Base-by-base conservation (phyloP, 2,797 vertebrate genomes). In the Emys orbicularis region DNA sequence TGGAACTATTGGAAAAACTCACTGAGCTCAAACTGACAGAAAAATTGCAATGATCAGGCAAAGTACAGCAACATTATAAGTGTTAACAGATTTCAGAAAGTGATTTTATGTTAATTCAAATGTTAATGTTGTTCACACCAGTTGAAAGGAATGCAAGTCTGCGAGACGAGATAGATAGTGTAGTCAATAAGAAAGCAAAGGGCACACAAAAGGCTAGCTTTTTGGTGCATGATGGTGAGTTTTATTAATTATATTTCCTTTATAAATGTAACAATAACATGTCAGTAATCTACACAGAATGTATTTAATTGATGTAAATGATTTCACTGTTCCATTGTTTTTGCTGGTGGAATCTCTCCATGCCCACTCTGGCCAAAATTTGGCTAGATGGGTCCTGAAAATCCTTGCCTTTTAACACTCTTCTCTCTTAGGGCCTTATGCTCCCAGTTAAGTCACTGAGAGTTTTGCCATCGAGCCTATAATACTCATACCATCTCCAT, bases 191-290 rank as follows among this genome's bases (percentile, higher is more conserved):
- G 81, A 90, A 87, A 77, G 90, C 79, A 5, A 1, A 13, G 59
- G 88, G 74, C 91, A 95, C 94, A 95, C 95, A 95, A 96, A 97
- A 93, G 93, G 93, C 72, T 1, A 41, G 90, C 91, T 94, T 95
- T 49, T 86, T 4, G 86, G 29, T 84, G 91, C 59, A 61, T 34
- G 81, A 18, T 80, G 84, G 81, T 21, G 53, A 72, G 61, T 56
- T 94, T 96, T 94, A 97, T 94, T 97, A 95, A 97, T 97, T 96
- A 84, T 83, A 92, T 96, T 96, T 97, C 95, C 85, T 94, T 97
- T 23, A 80, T 92, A 93, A 84, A 87, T 81, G 25, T 44, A 86
- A 97, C 96, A 97, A 96, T 90, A 92, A 83, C 81, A 80, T 47
- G 79, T 88, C 94, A 95, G 94, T 87, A 92, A 96, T 89, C 29